Evolutionary conservation across 2,797 vertebrate species (phyloP).

Genomic region (Rousettus madagascariensis): DNA sequence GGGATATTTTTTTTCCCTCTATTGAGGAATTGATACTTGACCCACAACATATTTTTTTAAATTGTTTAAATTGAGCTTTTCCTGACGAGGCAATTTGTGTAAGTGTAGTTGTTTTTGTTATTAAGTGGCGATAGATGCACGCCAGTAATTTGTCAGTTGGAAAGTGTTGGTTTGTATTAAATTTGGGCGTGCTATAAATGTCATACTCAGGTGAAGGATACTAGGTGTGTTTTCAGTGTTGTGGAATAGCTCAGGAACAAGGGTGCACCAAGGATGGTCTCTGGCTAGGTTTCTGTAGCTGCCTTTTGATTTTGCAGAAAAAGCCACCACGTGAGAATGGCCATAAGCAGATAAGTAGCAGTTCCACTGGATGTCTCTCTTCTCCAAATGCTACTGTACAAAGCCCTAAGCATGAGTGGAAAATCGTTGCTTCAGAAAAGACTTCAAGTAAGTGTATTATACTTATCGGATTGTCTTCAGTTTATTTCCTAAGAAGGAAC

Average conservation of each 20-base stretch:
- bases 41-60: neutral
- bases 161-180: conserved; percentile 48
- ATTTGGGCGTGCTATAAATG: conserved; percentile 58
- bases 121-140: neutral
- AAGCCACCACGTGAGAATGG: conserved; percentile 96
- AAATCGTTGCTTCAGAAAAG: conserved; percentile 99
- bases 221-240: conserved; percentile 25
- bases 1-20: neutral
- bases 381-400: conserved; percentile 92
- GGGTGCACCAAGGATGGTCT: conserved; percentile 76
- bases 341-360: conserved; percentile 96
- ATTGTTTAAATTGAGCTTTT: conserved; percentile 32
- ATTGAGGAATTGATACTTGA: conserved; percentile 1
- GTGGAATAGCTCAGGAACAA: conserved; percentile 65
- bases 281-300: conserved; percentile 94
- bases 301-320: conserved; percentile 99
- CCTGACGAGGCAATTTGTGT: neutral
- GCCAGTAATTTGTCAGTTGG: neutral
- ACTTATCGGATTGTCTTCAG: conserved; percentile 4
- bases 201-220: neutral
- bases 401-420: conserved; percentile 96
- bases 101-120: conserved; percentile 11
- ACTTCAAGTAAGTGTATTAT: conserved; percentile 92
- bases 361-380: conserved; percentile 93
- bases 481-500: conserved; percentile 26